phyloP scores from a whole-genome alignment of 2,797 vertebrate genomes.

The Chiroxiphia lanceolata region DNA sequence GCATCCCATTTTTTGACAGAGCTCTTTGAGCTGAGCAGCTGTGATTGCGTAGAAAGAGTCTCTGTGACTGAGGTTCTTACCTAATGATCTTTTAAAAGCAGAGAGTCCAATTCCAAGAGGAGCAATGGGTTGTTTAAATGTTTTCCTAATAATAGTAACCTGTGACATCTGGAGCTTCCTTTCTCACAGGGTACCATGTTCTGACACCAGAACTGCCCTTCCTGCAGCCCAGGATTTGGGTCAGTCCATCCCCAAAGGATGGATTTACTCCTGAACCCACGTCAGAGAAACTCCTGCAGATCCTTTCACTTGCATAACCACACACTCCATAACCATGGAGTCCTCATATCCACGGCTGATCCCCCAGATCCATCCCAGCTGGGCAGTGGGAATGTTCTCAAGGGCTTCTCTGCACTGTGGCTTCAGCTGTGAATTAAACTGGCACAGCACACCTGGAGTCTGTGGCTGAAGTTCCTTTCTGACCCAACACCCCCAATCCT shows the following conservation, averaged over 20 bases:
- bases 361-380: fast-evolving
- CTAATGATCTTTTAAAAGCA: not conserved
- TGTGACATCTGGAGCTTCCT: not conserved
- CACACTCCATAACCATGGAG: not conserved
- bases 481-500: not conserved
- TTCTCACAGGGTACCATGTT: fast-evolving
- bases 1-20: not conserved
- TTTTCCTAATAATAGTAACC: not conserved
- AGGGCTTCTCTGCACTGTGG: not conserved
- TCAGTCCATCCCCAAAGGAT: not conserved
- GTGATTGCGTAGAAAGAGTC: fast-evolving
- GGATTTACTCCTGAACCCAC: not conserved
- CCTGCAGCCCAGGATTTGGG: not conserved
- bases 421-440: not conserved
- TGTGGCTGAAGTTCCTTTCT: not conserved
- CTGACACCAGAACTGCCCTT: too few species aligned
- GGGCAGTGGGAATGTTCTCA: fast-evolving
- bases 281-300: not conserved
- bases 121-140: not conserved
- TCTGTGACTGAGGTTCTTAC: not conserved
- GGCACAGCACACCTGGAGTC: not conserved
- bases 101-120: not conserved
- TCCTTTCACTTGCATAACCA: fast-evolving
- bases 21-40: not conserved
- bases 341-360: not conserved